phyloP scores from a whole-genome alignment of 2,888 invertebrate genomes.

The Ariolimax columbianus region DNA sequence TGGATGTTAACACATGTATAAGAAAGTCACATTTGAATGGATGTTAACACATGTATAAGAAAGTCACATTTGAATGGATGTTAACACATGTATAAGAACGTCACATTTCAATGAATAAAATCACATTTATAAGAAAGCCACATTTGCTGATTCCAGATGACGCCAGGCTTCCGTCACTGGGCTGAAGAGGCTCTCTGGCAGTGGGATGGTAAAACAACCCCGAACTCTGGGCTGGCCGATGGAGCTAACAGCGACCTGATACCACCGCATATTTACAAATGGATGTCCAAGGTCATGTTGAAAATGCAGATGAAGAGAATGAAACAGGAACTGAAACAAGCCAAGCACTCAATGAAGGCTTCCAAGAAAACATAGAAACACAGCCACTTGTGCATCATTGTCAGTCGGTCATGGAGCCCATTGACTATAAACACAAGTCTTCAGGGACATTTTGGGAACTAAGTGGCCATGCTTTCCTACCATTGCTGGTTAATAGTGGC shows the following conservation, averaged over 20 bases:
- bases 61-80: too few relatives aligned
- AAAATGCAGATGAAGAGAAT: constrained; percentile 42
- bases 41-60: too few relatives aligned
- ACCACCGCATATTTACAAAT: constrained; percentile 39
- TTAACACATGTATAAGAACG: too few relatives aligned
- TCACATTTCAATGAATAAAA: not conserved
- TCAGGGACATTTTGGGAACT: too few relatives aligned
- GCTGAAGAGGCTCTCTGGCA: constrained; percentile 24
- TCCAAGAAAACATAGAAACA: constrained; percentile 36
- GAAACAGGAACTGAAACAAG: constrained; percentile 41
- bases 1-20: too few relatives aligned
- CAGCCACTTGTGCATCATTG: not conserved
- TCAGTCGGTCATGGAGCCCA: too few relatives aligned
- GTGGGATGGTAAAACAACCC: constrained; percentile 39
- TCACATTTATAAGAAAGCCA: not conserved
- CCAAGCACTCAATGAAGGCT: constrained; percentile 22
- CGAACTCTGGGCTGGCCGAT: not conserved
- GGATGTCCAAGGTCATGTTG: constrained; percentile 43
- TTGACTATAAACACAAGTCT: too few relatives aligned
- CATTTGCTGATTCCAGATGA: not conserved
- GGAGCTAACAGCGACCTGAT: constrained; percentile 3
- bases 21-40: too few relatives aligned
- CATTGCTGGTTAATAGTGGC: too few relatives aligned
- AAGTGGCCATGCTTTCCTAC: too few relatives aligned
- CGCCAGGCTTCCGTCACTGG: constrained; percentile 32